These are phyloP conservation scores for Phymanthus crucifer DNA, from an alignment of 92 coral and sea anemone species.

Conservation along the genomic window DNA sequence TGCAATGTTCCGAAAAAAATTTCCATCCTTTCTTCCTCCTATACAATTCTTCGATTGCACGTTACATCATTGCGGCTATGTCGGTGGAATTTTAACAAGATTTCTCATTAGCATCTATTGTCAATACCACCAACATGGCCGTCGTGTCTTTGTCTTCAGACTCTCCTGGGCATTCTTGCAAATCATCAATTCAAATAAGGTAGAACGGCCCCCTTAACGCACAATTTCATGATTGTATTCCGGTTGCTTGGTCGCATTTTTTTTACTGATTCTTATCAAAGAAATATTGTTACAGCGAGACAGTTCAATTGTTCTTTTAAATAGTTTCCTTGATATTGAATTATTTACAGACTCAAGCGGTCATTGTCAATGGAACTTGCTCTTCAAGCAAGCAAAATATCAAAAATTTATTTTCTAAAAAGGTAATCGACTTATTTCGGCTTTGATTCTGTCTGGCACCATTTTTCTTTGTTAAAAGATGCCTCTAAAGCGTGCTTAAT, in stretches of 20 bases:
- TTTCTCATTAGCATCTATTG: too few species aligned
- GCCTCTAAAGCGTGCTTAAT: neutral
- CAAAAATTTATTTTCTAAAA: constrained; percentile 45
- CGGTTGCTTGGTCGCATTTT: neutral
- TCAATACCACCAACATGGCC: too few species aligned
- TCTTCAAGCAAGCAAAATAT: constrained; percentile 43
- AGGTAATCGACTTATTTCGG: constrained; percentile 1
- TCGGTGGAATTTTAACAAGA: too few species aligned
- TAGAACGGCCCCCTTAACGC: constrained; percentile 8
- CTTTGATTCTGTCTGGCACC: neutral
- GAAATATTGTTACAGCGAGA: neutral
- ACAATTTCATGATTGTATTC: neutral
- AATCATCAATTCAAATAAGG: neutral
- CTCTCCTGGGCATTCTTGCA: too few species aligned
- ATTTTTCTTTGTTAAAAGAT: neutral
- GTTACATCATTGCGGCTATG: too few species aligned
- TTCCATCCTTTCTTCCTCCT: neutral
- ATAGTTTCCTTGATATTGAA: constrained; percentile 17
- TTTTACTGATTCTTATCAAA: neutral
- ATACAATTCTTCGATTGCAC: too few species aligned
- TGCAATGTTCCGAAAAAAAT: neutral
- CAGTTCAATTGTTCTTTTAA: constrained; percentile 32
- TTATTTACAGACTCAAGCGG: constrained; percentile 20
- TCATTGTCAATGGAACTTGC: constrained; percentile 25
- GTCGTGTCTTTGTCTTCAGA: too few species aligned